Conservation (phyloP, 1,140 invertebrate genomes). For the Lordiphosa clarofinis region DNA sequence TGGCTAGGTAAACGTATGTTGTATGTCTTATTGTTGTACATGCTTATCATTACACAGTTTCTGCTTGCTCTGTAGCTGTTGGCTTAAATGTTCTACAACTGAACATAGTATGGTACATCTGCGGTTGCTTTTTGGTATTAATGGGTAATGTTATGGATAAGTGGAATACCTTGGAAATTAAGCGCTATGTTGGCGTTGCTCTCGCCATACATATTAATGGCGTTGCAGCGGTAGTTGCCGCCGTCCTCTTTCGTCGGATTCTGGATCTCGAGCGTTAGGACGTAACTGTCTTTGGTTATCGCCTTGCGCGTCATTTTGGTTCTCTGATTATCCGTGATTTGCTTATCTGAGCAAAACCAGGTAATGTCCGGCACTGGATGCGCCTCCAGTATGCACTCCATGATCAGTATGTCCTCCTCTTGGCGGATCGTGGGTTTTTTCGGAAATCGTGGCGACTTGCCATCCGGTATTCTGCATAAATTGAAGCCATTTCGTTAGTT, state of each 20-base stretch:
- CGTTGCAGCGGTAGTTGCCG: constrained; percentile 99
- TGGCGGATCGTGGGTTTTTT: constrained; percentile 98
- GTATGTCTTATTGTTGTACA: too few relatives aligned
- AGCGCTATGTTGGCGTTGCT: constrained; percentile 99
- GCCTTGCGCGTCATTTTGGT: constrained; percentile 93
- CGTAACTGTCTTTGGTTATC: constrained; percentile 92
- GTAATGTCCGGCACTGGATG: constrained; percentile 96
- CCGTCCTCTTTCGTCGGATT: constrained; percentile 97
- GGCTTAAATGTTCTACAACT: too few relatives aligned
- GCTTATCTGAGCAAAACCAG: constrained; percentile 94
- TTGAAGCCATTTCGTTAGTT: constrained; percentile 23
- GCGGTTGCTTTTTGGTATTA: constrained; percentile 8
- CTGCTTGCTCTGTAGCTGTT: too few relatives aligned
- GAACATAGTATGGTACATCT: background rate
- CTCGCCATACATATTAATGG: constrained; percentile 98
- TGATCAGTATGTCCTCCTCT: constrained; percentile 94
- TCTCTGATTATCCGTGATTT: constrained; percentile 88
- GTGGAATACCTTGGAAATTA: constrained; percentile 95
- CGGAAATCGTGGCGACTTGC: constrained; percentile 96
- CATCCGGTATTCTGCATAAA: constrained; percentile 91
- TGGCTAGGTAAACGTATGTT: background rate
- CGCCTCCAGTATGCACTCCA: constrained; percentile 97
- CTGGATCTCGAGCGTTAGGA: constrained; percentile 94
- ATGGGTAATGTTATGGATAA: constrained; percentile 22
- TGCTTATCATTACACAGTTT: too few relatives aligned